Percentiles rank a stretch among this genome's conserved stretches.
Evolutionary conservation across 2,113 vertebrate species (phyloP).

Genomic region (Sterrhoptilus dennistouni): DNA sequence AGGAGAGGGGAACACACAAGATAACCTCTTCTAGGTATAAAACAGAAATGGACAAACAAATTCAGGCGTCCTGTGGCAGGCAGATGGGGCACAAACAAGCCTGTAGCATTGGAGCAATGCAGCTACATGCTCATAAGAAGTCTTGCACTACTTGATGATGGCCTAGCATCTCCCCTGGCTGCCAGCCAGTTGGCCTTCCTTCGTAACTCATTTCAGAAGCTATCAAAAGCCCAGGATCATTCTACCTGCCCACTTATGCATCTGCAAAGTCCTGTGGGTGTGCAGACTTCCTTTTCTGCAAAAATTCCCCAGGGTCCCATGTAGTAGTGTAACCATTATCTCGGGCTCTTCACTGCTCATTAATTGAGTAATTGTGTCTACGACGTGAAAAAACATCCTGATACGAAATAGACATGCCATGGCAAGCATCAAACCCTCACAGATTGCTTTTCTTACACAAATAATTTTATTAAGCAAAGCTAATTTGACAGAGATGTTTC

Average conservation of each 20-base stretch:
- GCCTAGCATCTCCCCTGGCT: background rate
- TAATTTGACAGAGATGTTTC: background rate
- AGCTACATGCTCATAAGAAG: background rate
- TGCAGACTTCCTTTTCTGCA: background rate
- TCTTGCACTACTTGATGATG: background rate
- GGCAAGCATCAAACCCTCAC: background rate
- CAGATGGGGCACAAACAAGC: background rate
- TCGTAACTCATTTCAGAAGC: background rate
- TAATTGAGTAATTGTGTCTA: background rate
- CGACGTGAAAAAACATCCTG: background rate
- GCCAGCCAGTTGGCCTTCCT: background rate
- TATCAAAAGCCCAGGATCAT: background rate
- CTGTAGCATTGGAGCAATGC: background rate
- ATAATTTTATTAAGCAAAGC: background rate
- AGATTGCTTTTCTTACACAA: background rate
- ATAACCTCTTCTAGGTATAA: background rate
- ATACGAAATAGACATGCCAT: background rate
- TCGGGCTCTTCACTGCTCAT: background rate
- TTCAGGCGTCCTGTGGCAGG: background rate
- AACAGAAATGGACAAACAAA: background rate
- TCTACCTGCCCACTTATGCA: background rate
- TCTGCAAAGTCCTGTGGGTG: accelerated
- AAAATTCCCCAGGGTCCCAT: background rate
- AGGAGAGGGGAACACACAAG: background rate
- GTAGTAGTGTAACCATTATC: background rate